These are phyloP conservation scores for Drosophila bocki DNA, from an alignment of 1,140 invertebrate species.

Conservation along the genomic window DNA sequence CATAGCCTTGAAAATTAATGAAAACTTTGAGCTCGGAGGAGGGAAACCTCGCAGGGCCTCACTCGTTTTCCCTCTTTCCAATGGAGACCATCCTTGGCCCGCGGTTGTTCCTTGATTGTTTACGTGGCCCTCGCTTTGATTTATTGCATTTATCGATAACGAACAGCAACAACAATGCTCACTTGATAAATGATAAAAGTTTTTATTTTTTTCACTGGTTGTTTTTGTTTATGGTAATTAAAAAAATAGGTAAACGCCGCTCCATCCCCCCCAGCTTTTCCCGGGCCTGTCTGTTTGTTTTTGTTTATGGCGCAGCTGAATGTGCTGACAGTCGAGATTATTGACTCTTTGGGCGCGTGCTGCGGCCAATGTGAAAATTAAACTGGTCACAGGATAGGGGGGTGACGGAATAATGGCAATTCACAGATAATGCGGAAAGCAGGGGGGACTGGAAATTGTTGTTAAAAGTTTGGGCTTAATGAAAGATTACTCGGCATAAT, in stretches of 20 bases:
- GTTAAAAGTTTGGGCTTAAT: conserved; percentile 62
- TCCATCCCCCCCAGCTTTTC: background rate
- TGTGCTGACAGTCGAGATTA: conserved; percentile 61
- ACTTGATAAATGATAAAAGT: conserved; percentile 78
- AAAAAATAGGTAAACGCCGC: conserved; percentile 61
- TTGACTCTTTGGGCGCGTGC: conserved; percentile 55
- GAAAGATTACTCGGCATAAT: conserved; percentile 60
- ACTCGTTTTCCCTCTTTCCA: background rate
- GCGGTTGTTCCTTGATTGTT: conserved; percentile 52
- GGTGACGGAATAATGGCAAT: background rate
- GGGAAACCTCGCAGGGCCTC: background rate
- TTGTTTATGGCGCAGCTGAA: conserved; percentile 49
- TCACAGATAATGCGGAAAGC: background rate
- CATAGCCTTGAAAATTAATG: conserved; percentile 39
- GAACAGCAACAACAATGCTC: conserved; percentile 44
- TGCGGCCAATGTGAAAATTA: conserved; percentile 44
- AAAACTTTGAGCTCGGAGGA: conserved; percentile 21
- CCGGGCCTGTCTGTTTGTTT: conserved; percentile 22
- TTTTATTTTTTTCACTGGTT: conserved; percentile 44
- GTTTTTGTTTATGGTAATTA: conserved; percentile 73
- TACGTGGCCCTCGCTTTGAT: conserved; percentile 65
- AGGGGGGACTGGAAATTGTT: conserved; percentile 46
- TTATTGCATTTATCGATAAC: conserved; percentile 68
- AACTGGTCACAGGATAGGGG: conserved; percentile 7
- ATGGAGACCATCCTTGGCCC: conserved; percentile 31